Percentiles rank a stretch among this genome's conserved stretches.
These are phyloP conservation scores for Oreonectes daqikongensis DNA, from an alignment of 2,797 vertebrate species.

Conservation along the genomic window DNA sequence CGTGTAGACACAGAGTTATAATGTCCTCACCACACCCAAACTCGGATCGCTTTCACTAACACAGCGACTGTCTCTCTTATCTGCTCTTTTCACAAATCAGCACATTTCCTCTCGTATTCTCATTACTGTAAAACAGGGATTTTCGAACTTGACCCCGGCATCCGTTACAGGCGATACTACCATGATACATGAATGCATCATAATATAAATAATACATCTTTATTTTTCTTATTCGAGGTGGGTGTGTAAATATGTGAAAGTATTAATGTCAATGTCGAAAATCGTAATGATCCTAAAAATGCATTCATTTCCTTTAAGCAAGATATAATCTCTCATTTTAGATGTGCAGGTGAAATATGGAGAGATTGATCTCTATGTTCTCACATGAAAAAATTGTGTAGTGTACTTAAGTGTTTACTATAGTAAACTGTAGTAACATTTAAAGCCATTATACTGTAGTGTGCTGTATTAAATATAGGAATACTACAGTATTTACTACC, in stretches of 20 bases:
- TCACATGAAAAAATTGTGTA: too few species aligned
- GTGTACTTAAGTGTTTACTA: too few species aligned
- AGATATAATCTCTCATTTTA: not conserved
- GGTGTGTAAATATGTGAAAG: not conserved
- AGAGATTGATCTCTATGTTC: not conserved
- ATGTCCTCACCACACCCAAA: slow-evolving; percentile 33
- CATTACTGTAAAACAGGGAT: not conserved
- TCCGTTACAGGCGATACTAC: not conserved
- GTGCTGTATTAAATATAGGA: too few species aligned
- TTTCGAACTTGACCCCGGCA: too few species aligned
- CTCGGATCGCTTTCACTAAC: not conserved
- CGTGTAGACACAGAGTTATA: not conserved
- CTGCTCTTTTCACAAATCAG: not conserved
- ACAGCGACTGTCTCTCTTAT: too few species aligned
- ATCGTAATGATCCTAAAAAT: not conserved
- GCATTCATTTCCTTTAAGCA: not conserved
- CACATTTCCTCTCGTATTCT: not conserved
- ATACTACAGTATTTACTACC: too few species aligned
- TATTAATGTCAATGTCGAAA: not conserved
- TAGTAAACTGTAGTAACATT: too few species aligned
- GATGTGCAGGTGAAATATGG: not conserved
- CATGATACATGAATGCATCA: not conserved
- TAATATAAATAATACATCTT: not conserved
- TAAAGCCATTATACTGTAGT: too few species aligned
- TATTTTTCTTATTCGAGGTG: not conserved